Base-by-base conservation (phyloP, 2,888 invertebrate species). In the Trachelus iudaicus region DNA sequence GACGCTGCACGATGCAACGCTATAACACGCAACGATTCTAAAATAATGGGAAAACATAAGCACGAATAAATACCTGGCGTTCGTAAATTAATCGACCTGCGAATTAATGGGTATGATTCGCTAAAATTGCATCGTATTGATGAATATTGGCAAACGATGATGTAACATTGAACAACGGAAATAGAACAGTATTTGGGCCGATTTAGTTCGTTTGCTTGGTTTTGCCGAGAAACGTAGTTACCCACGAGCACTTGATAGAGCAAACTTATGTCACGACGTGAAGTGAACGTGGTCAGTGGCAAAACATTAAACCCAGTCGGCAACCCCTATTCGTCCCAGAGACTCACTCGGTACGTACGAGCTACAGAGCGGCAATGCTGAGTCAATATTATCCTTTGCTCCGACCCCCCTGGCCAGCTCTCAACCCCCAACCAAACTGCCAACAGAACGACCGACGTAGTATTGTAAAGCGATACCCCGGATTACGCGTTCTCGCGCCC, bases 341-440 rank as follows among this genome's bases (percentile, higher is more conserved):
- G 12, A 71, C 71, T 71, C 31, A 23, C 71, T 33, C 31, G 71
- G 71, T 33, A 33, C 71, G 71, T 34, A 34, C 12, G 71, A 34
- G 23, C 56, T 79, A 76, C 75, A 76, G 77, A 77, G 77, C 77
- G 81, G 80, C 82, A 81, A 83, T 84, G 85, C 86, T 87, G 85
- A 85, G 86, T 86, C 85, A 87, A 87, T 86, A 86, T 87, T 87
- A 85, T 87, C 82, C 85, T 86, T 86, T 85, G 84, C 85, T 81
- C 83, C 69, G 79, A 80, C 80, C 81, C 80, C 79, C 80, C 76
- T 80, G 75, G 77, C 75, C 75, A 79, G 23, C 71, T 34, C 71
- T 80, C 81, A 83, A 78, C 81, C 79, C 80, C 80, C 79, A 83
- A 80, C 80, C 82, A 81, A 82, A 83, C 80, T 81, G 81, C 83